Evolutionary conservation across 1,140 invertebrate species (phyloP), one percentile per base, ranked within the genome.

Genomic region (Drosophila parabipectinata): DNA sequence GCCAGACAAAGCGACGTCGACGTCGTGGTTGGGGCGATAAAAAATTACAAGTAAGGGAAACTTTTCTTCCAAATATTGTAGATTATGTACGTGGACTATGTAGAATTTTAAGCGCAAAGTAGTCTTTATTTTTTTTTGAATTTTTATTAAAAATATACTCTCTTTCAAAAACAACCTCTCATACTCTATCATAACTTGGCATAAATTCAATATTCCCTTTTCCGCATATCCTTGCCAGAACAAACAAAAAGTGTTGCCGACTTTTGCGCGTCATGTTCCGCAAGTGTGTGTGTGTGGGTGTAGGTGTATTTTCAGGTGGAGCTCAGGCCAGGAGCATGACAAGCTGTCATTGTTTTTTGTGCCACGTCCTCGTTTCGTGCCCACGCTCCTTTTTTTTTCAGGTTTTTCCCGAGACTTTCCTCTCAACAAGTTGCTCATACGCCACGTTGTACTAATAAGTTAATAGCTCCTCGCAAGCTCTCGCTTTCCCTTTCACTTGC

Each of bases 391-490:
- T 12, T 10, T 39, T 12, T 12, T n/a, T 39, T 39, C 37, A 39
- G 18, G 34, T 28, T 44, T 44, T 37, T 28, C 30, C 7, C 15
- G 39, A 52, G 39, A 52, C 72, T 76, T 68, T 59, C 68, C 51
- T 69, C 72, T 75, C 73, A 76, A 76, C 73, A 74, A 74, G 82
- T 85, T 85, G 61, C 82, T 71, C 82, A 85, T 81, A 81, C 82
- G 77, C 73, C 74, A 63, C 64, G 77, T 78, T 74, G 74, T 75
- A 82, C 81, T 85, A 87, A 85, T 87, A 85, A 87, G 77, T 78
- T 87, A 85, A 85, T 87, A 87, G 74, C 68, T 74, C 24, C 44
- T 58, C 34, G 45, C 24, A 6, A 34, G 59, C 48, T 32, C 37
- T 52, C 18, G 51, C 15, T 45, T 4, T 14, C 30, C 12, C 32